Base-by-base conservation (phyloP, 2,797 vertebrate species). In the Lacerta bilineata region DNA sequence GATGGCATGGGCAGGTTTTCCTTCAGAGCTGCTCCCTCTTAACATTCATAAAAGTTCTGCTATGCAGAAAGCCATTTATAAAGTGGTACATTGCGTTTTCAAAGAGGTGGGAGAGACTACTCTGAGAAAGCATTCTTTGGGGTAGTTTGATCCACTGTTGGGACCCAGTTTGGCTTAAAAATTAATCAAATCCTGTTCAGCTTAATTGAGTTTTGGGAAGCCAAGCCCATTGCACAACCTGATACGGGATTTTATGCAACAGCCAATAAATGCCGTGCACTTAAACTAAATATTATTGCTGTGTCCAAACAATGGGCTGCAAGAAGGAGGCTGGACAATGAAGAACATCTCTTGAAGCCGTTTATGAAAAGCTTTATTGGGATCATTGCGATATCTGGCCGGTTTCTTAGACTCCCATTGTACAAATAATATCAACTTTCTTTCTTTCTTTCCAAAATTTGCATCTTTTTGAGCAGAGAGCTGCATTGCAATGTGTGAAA, bases 171-270 rank as follows among this genome's bases (percentile, higher is more conserved):
- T 43, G 75, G 82, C 66, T 61, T 36, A 41, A 72, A 55, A 15
- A 33, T 55, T n/a, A n/a, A 72, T 79, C 68, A 84, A 71, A 84
- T 18, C 25, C 43, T 27, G 1, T 18, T 78, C 68, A 18, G 66
- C 66, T 18, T 55, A 88, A 79, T 11, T 17, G 55, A 43, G 66
- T 72, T 72, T 66, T 79, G 75, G 46, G 36, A 13, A n/a, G 75
- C 87, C 82, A 84, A 88, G 18, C 66, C 55, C n/a, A 39, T 71
- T 84, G 75, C 75, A 46, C 81, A 84, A 72, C 61, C 71, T 15
- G n/a, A 61, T 6, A 5, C 41, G 13, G n/a, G 82, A 46, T 80
- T 72, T 46, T 80, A 71, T 88, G 55, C 43, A 71, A 72, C n/a
- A 25, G 55, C 78, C 66, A 72, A 10, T 36, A 69, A 46, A 72